Percentiles rank a stretch among this genome's conserved stretches.
Conservation (phyloP, 1,140 invertebrate genomes). For the Penaeus chinensis region DNA sequence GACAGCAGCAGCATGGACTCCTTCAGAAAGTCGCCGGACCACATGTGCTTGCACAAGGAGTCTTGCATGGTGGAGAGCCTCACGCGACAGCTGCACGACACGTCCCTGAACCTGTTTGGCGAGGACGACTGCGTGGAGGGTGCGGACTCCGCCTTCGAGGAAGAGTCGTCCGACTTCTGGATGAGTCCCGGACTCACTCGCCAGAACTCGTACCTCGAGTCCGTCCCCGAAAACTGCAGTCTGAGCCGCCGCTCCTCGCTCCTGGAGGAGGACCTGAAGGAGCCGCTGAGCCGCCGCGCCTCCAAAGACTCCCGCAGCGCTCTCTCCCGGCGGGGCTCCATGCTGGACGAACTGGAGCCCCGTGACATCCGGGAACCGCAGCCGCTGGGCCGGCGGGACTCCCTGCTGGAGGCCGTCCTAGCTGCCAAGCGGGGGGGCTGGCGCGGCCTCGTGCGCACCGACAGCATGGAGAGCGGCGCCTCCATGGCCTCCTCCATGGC, state of each 20-base stretch:
- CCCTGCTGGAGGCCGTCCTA: conserved; percentile 55
- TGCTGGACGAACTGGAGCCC: not conserved
- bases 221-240: conserved; percentile 66
- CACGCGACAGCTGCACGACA: conserved; percentile 42
- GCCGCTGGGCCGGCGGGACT: conserved; percentile 63
- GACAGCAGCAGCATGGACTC: not conserved
- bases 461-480: conserved; percentile 82
- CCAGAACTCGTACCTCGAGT: conserved; percentile 65
- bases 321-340: conserved; percentile 13
- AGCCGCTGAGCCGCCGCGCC: conserved; percentile 72
- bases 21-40: not conserved
- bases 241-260: conserved; percentile 68
- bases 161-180: conserved; percentile 61
- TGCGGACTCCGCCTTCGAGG: conserved; percentile 53
- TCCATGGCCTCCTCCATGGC: conserved; percentile 76
- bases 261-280: conserved; percentile 75
- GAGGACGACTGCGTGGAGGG: conserved; percentile 50
- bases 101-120: conserved; percentile 20
- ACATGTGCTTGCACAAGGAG: not conserved
- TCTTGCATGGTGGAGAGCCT: not conserved
- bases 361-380: conserved; percentile 52
- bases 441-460: conserved; percentile 75
- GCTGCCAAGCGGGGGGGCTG: conserved; percentile 65
- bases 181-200: conserved; percentile 68
- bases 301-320: conserved; percentile 33